Percentiles rank a stretch among this genome's conserved stretches.
phyloP scores from a whole-genome alignment of 2,888 invertebrate species.

The Morpho achilles region DNA sequence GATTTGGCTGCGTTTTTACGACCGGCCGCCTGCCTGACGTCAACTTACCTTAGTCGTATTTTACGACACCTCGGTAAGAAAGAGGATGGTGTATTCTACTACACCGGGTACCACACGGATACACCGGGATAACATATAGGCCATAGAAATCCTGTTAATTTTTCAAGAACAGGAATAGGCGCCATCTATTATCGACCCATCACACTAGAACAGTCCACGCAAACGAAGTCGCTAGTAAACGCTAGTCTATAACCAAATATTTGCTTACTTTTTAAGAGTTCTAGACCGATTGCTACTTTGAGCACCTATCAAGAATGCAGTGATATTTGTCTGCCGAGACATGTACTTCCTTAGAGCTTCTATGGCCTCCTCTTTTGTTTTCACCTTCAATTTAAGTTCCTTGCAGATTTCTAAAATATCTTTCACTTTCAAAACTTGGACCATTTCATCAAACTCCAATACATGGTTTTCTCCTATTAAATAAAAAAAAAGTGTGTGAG shows the following conservation, averaged over 20 bases:
- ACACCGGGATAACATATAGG: no score
- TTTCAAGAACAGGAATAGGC: no score
- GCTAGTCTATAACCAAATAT: background rate
- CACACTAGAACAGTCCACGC: no score
- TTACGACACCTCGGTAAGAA: no score
- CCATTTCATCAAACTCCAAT: constrained; percentile 40
- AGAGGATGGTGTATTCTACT: no score
- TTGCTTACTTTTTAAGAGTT: constrained; percentile 51
- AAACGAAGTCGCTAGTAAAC: background rate
- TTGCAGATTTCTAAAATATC: constrained; percentile 58
- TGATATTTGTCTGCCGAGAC: constrained; percentile 40
- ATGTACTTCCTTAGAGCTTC: constrained; percentile 41
- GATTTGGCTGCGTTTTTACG: no score
- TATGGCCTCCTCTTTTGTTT: constrained; percentile 44
- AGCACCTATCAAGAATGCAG: constrained; percentile 38
- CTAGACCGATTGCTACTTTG: constrained; percentile 39
- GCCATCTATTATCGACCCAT: no score
- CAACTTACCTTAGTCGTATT: no score
- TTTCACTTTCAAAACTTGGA: constrained; percentile 41
- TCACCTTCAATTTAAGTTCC: constrained; percentile 48
- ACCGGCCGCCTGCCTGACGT: no score
- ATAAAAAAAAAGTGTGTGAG: background rate
- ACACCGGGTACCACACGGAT: no score
- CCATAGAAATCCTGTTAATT: no score
- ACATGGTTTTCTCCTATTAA: constrained; percentile 32